Evolutionary conservation across 2,797 vertebrate species (phyloP).

Genomic region (Calcarius lapponicus): DNA sequence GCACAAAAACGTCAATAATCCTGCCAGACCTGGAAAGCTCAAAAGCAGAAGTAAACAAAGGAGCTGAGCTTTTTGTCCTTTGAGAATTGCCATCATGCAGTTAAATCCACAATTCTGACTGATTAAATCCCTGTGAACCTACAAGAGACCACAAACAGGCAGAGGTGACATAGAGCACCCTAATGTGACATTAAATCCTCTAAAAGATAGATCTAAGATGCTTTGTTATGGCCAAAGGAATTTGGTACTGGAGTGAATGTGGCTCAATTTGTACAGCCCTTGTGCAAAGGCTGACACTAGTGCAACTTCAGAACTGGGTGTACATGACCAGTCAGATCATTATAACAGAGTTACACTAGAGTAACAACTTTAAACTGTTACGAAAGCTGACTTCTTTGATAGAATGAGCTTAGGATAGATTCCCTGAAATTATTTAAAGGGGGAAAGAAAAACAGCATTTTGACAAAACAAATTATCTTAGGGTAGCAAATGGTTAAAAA

Average conservation of each 20-base stretch:
- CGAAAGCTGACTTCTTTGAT: background rate
- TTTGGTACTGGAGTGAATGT: accelerated
- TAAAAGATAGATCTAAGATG: background rate
- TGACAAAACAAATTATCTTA: background rate
- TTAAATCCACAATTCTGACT: background rate
- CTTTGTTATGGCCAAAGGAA: background rate
- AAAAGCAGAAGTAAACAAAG: background rate
- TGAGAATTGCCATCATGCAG: background rate
- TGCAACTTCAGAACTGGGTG: background rate
- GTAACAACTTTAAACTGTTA: background rate
- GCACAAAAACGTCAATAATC: background rate
- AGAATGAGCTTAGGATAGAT: background rate
- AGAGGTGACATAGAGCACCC: background rate
- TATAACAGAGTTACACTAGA: background rate
- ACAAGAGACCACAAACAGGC: background rate
- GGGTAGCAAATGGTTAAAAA: background rate
- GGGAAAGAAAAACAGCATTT: background rate
- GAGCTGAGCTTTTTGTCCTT: background rate
- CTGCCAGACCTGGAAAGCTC: background rate
- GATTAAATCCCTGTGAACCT: background rate
- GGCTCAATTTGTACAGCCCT: background rate
- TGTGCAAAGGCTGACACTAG: background rate
- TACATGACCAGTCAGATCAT: background rate
- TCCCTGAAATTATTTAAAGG: background rate
- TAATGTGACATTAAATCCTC: background rate